A percentile compares a stretch with the other conserved stretches of the same genome.
These are phyloP conservation scores for Nemoura dubitans DNA, from an alignment of 2,888 invertebrate species.

Conservation along the genomic window DNA sequence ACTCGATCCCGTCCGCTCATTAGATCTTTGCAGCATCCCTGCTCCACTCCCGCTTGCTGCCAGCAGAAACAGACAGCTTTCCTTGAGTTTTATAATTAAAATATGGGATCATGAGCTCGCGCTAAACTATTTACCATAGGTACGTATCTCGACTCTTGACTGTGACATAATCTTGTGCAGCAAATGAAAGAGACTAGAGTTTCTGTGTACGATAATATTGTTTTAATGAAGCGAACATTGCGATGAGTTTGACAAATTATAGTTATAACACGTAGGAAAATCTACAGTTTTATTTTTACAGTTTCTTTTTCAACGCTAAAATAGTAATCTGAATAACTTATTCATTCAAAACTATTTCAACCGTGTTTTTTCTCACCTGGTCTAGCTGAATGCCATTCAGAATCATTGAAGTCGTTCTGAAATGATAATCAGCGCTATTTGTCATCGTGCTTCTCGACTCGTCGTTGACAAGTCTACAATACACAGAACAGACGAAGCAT, in stretches of 20 bases:
- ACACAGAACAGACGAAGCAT: not conserved
- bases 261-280: not conserved
- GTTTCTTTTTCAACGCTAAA: not conserved
- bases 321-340: not conserved
- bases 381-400: too few relatives aligned
- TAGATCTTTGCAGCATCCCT: not conserved
- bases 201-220: not conserved
- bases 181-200: not conserved
- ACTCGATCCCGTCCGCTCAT: not conserved
- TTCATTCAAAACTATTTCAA: too few relatives aligned
- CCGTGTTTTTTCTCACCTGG: too few relatives aligned
- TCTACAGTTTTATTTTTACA: not conserved
- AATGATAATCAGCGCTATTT: not conserved
- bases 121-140: not conserved
- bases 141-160: not conserved
- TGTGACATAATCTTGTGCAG: not conserved
- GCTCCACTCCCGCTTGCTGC: not conserved
- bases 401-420: too few relatives aligned
- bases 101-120: not conserved
- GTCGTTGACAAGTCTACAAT: not conserved
- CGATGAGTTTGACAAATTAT: not conserved
- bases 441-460: not conserved
- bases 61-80: not conserved
- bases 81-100: constrained; percentile 12
- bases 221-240: not conserved